A percentile compares a stretch with the other conserved stretches of the same genome.
phyloP scores from a whole-genome alignment of 1,140 invertebrate species.

The Drosophila pectinifera region DNA sequence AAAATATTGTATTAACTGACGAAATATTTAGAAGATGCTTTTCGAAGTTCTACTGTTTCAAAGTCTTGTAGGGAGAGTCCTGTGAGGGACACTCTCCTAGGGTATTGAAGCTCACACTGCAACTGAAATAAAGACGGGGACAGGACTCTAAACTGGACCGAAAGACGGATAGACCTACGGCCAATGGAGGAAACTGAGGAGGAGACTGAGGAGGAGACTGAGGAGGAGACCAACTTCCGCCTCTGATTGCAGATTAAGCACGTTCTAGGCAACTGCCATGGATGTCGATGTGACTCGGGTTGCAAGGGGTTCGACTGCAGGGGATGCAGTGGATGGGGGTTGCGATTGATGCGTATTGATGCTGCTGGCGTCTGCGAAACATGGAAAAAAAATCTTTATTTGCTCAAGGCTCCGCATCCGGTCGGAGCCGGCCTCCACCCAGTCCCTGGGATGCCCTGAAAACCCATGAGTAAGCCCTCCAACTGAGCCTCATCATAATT shows the following conservation, averaged over 20 bases:
- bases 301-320: constrained; percentile 1
- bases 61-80: too few species aligned
- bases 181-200: constrained; percentile 6
- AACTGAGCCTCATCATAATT: constrained; percentile 57
- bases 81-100: not conserved
- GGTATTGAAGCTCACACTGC: constrained; percentile 19
- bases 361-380: constrained; percentile 66
- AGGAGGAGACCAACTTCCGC: constrained; percentile 68
- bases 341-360: constrained; percentile 78
- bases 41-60: too few species aligned
- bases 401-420: constrained; percentile 71
- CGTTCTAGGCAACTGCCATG: constrained; percentile 63
- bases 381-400: constrained; percentile 75
- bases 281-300: constrained; percentile 9
- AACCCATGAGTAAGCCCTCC: constrained; percentile 37
- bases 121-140: constrained; percentile 33
- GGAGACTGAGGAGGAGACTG: constrained; percentile 29
- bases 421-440: constrained; percentile 17
- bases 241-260: constrained; percentile 82
- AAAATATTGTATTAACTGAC: too few species aligned
- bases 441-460: constrained; percentile 22
- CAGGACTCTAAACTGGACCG: constrained; percentile 42
- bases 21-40: too few species aligned
- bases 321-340: not conserved
- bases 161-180: constrained; percentile 12